Evolutionary conservation across 1,140 invertebrate species (phyloP).

Genomic region (Philotrypesis tridentata): DNA sequence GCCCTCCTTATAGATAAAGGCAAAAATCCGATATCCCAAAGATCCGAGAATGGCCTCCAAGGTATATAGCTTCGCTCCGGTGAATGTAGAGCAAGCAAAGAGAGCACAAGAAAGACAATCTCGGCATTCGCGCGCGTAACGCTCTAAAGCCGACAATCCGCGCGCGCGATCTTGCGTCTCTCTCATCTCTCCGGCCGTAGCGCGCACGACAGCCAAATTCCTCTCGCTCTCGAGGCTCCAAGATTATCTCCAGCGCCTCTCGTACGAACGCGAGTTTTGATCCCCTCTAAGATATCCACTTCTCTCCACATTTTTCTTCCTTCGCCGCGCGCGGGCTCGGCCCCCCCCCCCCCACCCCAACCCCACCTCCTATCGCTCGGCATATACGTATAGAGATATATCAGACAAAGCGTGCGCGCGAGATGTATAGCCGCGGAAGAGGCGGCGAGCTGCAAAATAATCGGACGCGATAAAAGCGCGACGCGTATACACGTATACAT

Average conservation of each 20-base stretch:
- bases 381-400: no score
- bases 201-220: constrained; percentile 15
- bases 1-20: no score
- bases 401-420: no score
- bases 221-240: not conserved
- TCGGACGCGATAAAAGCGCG: not conserved
- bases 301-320: not conserved
- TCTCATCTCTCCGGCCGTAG: not conserved
- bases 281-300: constrained; percentile 10
- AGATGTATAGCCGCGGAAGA: not conserved
- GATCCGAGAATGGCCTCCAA: not conserved
- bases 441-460: not conserved
- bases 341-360: no score
- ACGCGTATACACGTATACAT: not conserved
- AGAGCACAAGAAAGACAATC: not conserved
- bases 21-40: not conserved
- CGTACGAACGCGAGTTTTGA: constrained; percentile 18
- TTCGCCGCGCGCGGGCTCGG: not conserved
- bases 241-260: constrained; percentile 6
- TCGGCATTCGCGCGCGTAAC: not conserved
- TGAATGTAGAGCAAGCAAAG: not conserved
- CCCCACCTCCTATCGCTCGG: no score
- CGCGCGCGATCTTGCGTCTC: not conserved
- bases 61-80: not conserved
- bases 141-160: constrained; percentile 23